Percentiles rank a stretch among this genome's conserved stretches.
Conservation (phyloP, 2,888 invertebrate species). For the Drosophila ezoana region DNA sequence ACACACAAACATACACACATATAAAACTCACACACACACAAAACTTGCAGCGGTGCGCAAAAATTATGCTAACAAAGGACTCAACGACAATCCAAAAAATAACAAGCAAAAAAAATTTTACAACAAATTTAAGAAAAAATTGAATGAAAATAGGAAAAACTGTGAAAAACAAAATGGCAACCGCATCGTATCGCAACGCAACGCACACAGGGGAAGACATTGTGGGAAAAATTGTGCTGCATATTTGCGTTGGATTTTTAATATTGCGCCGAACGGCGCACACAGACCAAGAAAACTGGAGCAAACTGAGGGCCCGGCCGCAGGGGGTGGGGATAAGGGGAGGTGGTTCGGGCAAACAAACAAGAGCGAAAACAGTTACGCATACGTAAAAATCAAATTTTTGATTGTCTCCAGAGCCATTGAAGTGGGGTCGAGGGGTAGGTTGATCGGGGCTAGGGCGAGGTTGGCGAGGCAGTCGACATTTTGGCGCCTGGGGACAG, state of each 20-base stretch:
- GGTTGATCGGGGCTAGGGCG: not conserved
- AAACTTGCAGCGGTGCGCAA: constrained; percentile 42
- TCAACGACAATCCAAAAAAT: constrained; percentile 44
- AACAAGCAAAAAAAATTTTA: constrained; percentile 13
- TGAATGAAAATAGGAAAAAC: constrained; percentile 22
- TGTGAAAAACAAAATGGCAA: constrained; percentile 46
- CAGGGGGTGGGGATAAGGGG: not conserved
- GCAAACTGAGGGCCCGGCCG: not conserved
- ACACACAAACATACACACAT: constrained; percentile 11
- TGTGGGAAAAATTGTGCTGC: constrained; percentile 63
- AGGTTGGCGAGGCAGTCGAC: constrained; percentile 14
- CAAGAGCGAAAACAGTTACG: constrained; percentile 61
- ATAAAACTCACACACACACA: not conserved
- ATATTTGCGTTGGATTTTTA: constrained; percentile 79
- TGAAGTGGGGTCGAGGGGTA: not conserved
- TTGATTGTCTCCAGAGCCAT: constrained; percentile 48
- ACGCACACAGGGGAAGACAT: constrained; percentile 58
- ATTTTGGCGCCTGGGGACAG: constrained; percentile 47
- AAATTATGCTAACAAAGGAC: constrained; percentile 77
- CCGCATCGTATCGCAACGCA: constrained; percentile 28
- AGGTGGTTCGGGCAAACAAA: constrained; percentile 41
- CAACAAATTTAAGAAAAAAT: constrained; percentile 13
- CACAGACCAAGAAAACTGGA: constrained; percentile 8
- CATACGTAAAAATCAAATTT: constrained; percentile 77
- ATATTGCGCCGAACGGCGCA: constrained; percentile 69